phyloP scores from a whole-genome alignment of 2,888 invertebrate species.

The Lasioglossum leucozonium region DNA sequence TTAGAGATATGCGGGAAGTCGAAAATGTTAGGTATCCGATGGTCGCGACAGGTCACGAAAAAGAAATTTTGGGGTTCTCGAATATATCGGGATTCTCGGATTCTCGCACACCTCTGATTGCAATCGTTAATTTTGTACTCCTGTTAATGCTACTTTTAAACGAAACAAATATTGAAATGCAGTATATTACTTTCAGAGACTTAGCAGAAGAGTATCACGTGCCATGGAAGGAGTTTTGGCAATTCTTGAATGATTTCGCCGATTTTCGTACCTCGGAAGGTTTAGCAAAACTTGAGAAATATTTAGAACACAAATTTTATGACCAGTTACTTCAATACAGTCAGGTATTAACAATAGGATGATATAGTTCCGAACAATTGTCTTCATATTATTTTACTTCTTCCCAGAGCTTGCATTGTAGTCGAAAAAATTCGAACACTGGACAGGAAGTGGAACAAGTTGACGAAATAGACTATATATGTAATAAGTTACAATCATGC shows the following conservation, averaged over 20 bases:
- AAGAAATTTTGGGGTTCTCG: too few species aligned
- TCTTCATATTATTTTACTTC: constrained; percentile 37
- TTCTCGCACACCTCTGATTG: neutral
- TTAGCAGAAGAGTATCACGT: constrained; percentile 90
- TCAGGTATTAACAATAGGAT: constrained; percentile 42
- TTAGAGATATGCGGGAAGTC: neutral
- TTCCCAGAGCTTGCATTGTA: constrained; percentile 45
- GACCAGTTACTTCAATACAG: constrained; percentile 78
- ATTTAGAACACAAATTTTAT: constrained; percentile 87
- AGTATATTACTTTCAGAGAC: constrained; percentile 84
- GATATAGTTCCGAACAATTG: neutral
- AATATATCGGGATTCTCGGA: too few species aligned
- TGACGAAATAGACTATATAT: constrained; percentile 71
- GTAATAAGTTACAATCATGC: constrained; percentile 64
- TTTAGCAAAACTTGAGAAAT: constrained; percentile 90
- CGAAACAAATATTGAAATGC: constrained; percentile 14
- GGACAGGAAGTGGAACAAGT: constrained; percentile 13
- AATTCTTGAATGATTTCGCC: constrained; percentile 92
- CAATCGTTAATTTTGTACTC: neutral
- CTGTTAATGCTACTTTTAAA: neutral
- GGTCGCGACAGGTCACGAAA: too few species aligned
- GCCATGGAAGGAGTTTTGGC: constrained; percentile 97
- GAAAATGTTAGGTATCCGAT: neutral
- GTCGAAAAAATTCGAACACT: constrained; percentile 16
- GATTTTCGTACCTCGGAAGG: constrained; percentile 92